Evolutionary conservation across 2,888 invertebrate species (phyloP).

Genomic region (Syrphus vitripennis): DNA sequence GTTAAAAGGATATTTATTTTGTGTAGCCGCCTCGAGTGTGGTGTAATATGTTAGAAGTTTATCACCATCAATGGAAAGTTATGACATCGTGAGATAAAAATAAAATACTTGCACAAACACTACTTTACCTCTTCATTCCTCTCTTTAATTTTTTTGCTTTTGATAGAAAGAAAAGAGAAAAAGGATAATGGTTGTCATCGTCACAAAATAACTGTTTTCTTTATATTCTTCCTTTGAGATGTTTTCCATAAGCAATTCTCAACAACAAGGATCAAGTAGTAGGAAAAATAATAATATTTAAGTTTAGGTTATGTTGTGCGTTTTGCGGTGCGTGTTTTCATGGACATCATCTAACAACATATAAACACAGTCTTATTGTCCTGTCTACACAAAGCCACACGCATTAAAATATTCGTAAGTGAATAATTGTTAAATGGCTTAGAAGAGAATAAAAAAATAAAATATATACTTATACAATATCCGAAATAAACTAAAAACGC

Average conservation of each 20-base stretch:
- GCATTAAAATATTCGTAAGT: constrained; percentile 20
- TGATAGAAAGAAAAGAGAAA: neutral
- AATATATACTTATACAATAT: constrained; percentile 14
- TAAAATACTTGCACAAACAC: neutral
- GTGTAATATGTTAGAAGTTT: constrained; percentile 58
- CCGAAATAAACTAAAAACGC: neutral
- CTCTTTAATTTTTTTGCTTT: neutral
- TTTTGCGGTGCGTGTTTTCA: constrained; percentile 39
- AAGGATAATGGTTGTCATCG: constrained; percentile 55
- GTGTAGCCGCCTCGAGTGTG: constrained; percentile 34
- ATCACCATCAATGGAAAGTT: constrained; percentile 62
- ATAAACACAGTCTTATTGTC: constrained; percentile 38
- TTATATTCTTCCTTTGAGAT: constrained; percentile 8
- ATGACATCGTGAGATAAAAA: constrained; percentile 42
- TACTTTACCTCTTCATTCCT: neutral
- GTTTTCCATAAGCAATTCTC: constrained; percentile 42
- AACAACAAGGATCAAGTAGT: constrained; percentile 51
- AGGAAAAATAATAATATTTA: constrained; percentile 61
- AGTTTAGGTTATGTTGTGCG: constrained; percentile 14
- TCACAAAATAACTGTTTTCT: constrained; percentile 22
- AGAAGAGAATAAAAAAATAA: constrained; percentile 46
- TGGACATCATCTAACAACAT: constrained; percentile 48
- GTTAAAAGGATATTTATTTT: constrained; percentile 53
- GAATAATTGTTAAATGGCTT: constrained; percentile 67
- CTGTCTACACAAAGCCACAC: constrained; percentile 21